Evolutionary conservation across 2,888 invertebrate genomes (phyloP).

Genomic region (Mycalesis mineus): DNA sequence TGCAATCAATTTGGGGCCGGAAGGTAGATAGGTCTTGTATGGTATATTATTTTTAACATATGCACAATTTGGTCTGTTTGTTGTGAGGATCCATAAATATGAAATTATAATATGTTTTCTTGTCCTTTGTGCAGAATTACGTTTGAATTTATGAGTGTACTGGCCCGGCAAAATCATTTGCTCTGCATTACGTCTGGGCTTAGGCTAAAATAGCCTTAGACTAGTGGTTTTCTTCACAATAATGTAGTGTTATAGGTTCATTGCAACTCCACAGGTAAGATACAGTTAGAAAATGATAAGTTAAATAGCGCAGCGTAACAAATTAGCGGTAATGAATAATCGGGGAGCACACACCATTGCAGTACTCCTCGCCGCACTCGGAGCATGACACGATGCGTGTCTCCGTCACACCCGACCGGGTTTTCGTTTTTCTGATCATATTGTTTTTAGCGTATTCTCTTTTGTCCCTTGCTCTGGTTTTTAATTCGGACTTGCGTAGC

Average conservation of each 20-base stretch:
- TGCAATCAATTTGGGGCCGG: too few relatives aligned
- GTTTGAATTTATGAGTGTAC: too few relatives aligned
- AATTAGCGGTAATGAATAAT: conserved; percentile 6
- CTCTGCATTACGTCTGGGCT: too few relatives aligned
- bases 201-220: too few relatives aligned
- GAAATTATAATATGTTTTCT: too few relatives aligned
- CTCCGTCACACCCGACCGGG: conserved; percentile 89
- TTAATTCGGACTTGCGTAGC: conserved; percentile 86
- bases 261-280: not conserved
- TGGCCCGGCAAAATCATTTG: too few relatives aligned
- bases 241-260: not conserved
- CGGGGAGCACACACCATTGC: conserved; percentile 76
- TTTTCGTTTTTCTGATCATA: conserved; percentile 86
- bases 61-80: too few relatives aligned
- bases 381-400: conserved; percentile 85
- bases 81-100: too few relatives aligned
- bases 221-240: too few relatives aligned
- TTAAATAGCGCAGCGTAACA: conserved; percentile 10
- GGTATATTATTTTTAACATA: too few relatives aligned
- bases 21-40: too few relatives aligned
- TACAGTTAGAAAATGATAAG: conserved; percentile 4
- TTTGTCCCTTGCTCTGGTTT: conserved; percentile 84
- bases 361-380: conserved; percentile 92
- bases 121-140: too few relatives aligned
- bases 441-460: conserved; percentile 81